Percentiles rank a stretch among this genome's conserved stretches.
Conservation (phyloP, 2,113 vertebrate species). For the Cardinalis cardinalis region DNA sequence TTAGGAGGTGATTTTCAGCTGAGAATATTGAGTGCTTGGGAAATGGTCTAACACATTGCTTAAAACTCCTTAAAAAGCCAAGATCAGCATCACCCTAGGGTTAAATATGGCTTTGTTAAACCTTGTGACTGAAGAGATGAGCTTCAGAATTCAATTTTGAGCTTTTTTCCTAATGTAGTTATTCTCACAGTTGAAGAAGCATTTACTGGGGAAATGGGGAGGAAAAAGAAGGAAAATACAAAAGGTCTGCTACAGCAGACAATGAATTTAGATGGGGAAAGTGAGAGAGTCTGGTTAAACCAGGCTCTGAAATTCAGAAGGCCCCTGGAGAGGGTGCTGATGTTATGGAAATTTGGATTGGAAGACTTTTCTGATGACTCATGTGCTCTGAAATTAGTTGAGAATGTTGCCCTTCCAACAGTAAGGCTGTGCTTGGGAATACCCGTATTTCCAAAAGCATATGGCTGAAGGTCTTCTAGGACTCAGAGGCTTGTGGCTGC, state of each 20-base stretch:
- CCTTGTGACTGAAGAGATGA: neutral
- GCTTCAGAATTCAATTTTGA: neutral
- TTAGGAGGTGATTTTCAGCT: neutral
- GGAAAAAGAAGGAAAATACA: neutral
- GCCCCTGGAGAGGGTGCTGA: neutral
- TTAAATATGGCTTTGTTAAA: neutral
- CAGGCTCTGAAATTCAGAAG: neutral
- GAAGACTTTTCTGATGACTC: slow-evolving; percentile 3
- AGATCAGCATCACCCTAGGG: neutral
- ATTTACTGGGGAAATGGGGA: neutral
- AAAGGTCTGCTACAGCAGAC: neutral
- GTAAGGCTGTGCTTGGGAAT: neutral
- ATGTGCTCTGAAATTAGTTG: neutral
- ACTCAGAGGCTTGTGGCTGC: neutral
- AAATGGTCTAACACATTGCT: neutral
- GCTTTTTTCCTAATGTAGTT: neutral
- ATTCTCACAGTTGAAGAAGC: neutral
- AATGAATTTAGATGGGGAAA: neutral
- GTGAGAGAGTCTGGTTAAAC: neutral
- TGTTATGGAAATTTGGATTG: neutral
- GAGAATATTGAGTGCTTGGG: neutral
- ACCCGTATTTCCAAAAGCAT: neutral
- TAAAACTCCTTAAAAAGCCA: neutral
- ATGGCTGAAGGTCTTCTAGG: neutral
- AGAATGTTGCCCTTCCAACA: neutral